Conservation (phyloP, 2,888 invertebrate species). For the Frankliniella intonsa region DNA sequence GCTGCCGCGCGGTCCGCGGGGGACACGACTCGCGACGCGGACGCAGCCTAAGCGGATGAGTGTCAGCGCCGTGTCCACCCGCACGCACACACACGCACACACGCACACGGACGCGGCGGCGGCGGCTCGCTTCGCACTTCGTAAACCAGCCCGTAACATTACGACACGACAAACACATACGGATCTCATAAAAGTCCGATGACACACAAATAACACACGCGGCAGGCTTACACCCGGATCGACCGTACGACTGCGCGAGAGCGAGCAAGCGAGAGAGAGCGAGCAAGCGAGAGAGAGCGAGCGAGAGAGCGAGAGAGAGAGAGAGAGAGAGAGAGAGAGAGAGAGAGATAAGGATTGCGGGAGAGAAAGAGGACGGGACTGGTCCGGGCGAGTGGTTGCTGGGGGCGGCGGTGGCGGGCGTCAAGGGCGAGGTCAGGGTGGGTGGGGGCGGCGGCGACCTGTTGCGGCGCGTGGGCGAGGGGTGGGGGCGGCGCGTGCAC, state of each 20-base stretch:
- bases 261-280: no score
- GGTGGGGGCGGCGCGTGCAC: not conserved
- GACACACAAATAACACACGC: not conserved
- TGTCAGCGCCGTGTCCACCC: not conserved
- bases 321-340: no score
- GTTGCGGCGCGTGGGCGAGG: constrained; percentile 5
- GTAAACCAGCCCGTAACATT: not conserved
- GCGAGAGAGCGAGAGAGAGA: no score
- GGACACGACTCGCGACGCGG: not conserved
- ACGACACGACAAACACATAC: not conserved
- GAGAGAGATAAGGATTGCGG: no score
- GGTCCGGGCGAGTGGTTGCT: no score
- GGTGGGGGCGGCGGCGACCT: not conserved
- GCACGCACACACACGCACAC: not conserved
- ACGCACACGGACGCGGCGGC: not conserved
- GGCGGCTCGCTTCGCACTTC: not conserved
- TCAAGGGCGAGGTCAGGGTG: not conserved
- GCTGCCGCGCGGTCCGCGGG: not conserved
- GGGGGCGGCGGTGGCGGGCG: not conserved
- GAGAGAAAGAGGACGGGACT: no score
- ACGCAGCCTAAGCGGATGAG: constrained; percentile 15
- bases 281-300: no score
- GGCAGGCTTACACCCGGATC: not conserved
- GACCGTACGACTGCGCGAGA: no score
- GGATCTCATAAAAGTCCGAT: not conserved